phyloP scores from a whole-genome alignment of 2,797 vertebrate genomes.

The Argya squamiceps region DNA sequence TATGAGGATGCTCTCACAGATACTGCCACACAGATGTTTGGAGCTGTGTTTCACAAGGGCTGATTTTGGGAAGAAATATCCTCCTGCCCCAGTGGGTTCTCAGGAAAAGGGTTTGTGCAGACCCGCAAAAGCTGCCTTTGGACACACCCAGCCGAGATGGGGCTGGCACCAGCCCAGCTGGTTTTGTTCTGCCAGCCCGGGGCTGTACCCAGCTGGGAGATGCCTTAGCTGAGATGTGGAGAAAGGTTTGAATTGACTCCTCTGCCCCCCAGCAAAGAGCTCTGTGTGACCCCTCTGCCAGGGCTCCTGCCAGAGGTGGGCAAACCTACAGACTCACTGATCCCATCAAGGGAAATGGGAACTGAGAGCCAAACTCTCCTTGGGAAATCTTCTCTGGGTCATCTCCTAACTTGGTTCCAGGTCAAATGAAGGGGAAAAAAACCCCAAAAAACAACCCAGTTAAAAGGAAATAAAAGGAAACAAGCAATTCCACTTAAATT shows the following conservation, averaged over 20 bases:
- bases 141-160: not conserved
- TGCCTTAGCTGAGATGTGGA: not conserved
- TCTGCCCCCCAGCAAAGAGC: not conserved
- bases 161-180: not conserved
- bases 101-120: not conserved
- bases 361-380: not conserved
- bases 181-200: not conserved
- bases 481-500: not conserved
- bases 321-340: not conserved
- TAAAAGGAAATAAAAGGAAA: not conserved
- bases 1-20: not conserved
- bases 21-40: not conserved
- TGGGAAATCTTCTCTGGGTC: not conserved
- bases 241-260: not conserved
- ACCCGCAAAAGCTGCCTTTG: not conserved
- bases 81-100: not conserved
- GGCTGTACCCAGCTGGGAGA: not conserved
- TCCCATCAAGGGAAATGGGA: not conserved
- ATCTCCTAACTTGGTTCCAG: not conserved
- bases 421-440: not conserved
- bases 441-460: accelerated
- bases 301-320: not conserved
- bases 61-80: not conserved
- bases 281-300: accelerated
- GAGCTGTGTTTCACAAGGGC: not conserved